Evolutionary conservation across 2,113 vertebrate species (phyloP).

Genomic region (Etheostoma spectabile): DNA sequence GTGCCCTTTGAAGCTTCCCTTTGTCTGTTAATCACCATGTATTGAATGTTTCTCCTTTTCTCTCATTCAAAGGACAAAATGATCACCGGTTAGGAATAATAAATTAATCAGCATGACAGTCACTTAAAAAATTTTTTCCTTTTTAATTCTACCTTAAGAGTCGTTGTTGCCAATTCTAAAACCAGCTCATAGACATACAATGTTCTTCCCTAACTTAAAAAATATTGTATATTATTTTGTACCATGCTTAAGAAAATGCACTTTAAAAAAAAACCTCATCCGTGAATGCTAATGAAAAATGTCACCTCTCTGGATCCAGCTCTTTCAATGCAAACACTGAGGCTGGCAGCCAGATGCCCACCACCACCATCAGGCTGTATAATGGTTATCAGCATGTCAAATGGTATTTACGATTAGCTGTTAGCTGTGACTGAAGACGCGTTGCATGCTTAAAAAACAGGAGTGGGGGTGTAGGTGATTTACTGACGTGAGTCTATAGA

Average conservation of each 20-base stretch:
- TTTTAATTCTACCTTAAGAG: neutral
- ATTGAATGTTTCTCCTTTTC: neutral
- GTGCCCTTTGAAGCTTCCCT: conserved; percentile 56
- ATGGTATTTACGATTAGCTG: conserved; percentile 67
- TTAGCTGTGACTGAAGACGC: conserved; percentile 52
- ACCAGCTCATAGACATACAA: neutral
- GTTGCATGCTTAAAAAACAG: conserved; percentile 38
- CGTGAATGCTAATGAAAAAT: neutral
- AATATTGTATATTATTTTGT: neutral
- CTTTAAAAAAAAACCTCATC: neutral
- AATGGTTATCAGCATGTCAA: conserved; percentile 63
- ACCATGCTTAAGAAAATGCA: neutral
- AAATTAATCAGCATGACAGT: neutral
- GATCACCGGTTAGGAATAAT: neutral
- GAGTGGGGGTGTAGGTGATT: conserved; percentile 74
- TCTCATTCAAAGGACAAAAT: conserved; percentile 10
- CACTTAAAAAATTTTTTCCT: neutral
- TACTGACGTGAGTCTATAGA: conserved; percentile 34
- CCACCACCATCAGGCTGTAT: conserved; percentile 27
- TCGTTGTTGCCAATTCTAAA: neutral
- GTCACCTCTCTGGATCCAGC: neutral
- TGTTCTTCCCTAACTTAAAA: neutral
- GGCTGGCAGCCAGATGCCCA: conserved; percentile 42
- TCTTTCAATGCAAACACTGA: conserved; percentile 5
- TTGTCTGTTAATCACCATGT: conserved; percentile 60